Conservation (phyloP, 1,140 invertebrate species). For the Hylaeus volcanicus region DNA sequence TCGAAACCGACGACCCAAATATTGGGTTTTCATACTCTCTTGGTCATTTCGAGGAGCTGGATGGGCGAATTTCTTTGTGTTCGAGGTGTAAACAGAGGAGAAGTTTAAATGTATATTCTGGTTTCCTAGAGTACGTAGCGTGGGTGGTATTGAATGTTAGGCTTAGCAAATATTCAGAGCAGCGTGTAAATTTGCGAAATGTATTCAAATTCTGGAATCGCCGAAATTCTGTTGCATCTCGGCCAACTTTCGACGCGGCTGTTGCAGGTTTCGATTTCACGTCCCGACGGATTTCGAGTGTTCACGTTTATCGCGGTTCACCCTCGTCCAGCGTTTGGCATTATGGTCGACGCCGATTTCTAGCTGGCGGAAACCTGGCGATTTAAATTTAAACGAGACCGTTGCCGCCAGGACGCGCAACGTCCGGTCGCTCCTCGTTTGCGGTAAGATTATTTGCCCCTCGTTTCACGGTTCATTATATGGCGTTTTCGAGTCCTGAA, state of each 20-base stretch:
- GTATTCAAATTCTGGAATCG: not conserved
- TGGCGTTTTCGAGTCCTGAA: conserved; percentile 27
- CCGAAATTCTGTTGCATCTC: not conserved
- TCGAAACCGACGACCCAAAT: conserved; percentile 1
- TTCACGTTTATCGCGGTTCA: conserved; percentile 23
- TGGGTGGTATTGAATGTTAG: too few species aligned
- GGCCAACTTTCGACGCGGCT: conserved; percentile 14
- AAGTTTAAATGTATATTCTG: too few species aligned
- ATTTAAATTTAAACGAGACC: conserved; percentile 46
- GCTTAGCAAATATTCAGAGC: too few species aligned
- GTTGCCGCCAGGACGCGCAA: not conserved
- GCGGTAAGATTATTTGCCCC: conserved; percentile 33
- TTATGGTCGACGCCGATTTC: conserved; percentile 17
- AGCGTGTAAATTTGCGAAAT: too few species aligned
- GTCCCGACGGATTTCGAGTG: not conserved
- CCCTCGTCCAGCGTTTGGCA: conserved; percentile 28
- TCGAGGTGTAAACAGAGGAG: not conserved
- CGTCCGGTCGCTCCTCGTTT: conserved; percentile 24
- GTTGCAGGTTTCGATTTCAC: conserved; percentile 32
- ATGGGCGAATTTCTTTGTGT: too few species aligned
- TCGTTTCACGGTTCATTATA: conserved; percentile 47
- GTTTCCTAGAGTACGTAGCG: too few species aligned
- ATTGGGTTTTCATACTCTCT: not conserved
- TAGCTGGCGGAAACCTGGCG: conserved; percentile 26
- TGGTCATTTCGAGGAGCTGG: not conserved